phyloP scores from a whole-genome alignment of 2,888 invertebrate species.

The Temnothorax rugatulus region DNA sequence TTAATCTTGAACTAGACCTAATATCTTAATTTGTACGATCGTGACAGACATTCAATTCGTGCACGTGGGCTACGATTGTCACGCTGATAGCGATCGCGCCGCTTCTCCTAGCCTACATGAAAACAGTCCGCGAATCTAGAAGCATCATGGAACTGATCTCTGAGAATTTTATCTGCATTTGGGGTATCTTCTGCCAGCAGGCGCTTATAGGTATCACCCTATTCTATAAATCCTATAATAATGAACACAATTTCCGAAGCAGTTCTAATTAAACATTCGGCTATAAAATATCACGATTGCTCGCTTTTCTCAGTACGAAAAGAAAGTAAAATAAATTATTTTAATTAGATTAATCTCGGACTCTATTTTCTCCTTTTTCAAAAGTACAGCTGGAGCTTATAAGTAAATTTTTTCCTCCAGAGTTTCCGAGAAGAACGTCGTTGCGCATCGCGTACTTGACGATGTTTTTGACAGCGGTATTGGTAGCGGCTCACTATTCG shows the following conservation, averaged over 20 bases:
- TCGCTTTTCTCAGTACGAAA: not conserved
- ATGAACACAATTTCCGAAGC: not conserved
- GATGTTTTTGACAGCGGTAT: constrained; percentile 57
- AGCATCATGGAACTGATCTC: constrained; percentile 39
- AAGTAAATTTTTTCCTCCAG: not conserved
- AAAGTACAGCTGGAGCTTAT: not conserved
- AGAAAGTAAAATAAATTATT: too few species aligned
- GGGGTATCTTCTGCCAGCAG: constrained; percentile 81
- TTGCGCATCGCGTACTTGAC: constrained; percentile 62
- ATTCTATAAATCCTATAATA: not conserved
- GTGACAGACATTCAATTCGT: constrained; percentile 52
- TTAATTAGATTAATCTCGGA: too few species aligned
- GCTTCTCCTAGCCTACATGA: constrained; percentile 65
- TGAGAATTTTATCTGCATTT: constrained; percentile 71
- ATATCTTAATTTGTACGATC: not conserved
- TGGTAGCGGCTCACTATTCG: constrained; percentile 77
- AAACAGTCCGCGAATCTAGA: constrained; percentile 17
- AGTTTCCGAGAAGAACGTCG: constrained; percentile 18
- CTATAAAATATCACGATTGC: not conserved
- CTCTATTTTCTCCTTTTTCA: not conserved
- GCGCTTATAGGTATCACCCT: constrained; percentile 71
- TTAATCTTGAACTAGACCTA: not conserved
- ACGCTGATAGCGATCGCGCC: constrained; percentile 52
- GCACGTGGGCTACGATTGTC: constrained; percentile 68
- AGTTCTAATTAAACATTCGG: not conserved